Base-by-base conservation (phyloP, 2,113 vertebrate species). In the Paraplagusia blochii region DNA sequence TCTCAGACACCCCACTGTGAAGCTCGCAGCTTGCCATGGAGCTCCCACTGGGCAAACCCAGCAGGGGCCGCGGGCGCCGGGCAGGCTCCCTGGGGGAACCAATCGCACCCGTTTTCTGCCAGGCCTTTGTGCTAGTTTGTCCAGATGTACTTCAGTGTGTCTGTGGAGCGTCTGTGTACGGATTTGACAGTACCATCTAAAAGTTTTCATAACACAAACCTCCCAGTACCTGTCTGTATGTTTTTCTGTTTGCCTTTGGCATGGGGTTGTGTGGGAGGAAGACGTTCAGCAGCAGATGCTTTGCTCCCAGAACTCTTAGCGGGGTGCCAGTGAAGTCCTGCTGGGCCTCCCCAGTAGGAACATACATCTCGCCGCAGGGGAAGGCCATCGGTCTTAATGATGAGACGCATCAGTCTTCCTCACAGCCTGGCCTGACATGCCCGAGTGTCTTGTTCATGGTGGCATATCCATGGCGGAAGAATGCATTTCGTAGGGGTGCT, bases 281-380 rank as follows among this genome's bases (percentile, higher is more conserved):
- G 66, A 65, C 3, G 36, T 63, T 59, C 69, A 66, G 49, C 58
- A 65, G 51, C 89, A 90, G 85, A 88, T 90, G 90, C 70, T 79
- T 51, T 16, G 62, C 82, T 91, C 89, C 85, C 86, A 90, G 80
- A 86, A 73, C 50, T 76, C 85, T 70, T 83, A 87, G 82, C 63
- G 50, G 89, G 89, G 85, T 81, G 79, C 77, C 76, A 55, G 66
- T 35, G 73, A 77, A 62, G 54, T 71, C 89, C 87, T 43, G 77
- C 85, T 86, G 87, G 70, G 88, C 53, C 52, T 0, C 59, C 76
- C 82, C 75, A 80, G 70, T 56, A 50, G 79, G 72, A 76, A 77
- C 85, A 85, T 77, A 79, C 54, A 80, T 64, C 75, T 77, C 85
- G 62, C 74, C 29, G 1, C 70, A 69, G 83, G 80, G 67, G 63